A percentile compares a stretch with the other conserved stretches of the same genome.
These are phyloP conservation scores for Gymnopithys bicolor DNA, from an alignment of 2,797 vertebrate species.

Conservation along the genomic window DNA sequence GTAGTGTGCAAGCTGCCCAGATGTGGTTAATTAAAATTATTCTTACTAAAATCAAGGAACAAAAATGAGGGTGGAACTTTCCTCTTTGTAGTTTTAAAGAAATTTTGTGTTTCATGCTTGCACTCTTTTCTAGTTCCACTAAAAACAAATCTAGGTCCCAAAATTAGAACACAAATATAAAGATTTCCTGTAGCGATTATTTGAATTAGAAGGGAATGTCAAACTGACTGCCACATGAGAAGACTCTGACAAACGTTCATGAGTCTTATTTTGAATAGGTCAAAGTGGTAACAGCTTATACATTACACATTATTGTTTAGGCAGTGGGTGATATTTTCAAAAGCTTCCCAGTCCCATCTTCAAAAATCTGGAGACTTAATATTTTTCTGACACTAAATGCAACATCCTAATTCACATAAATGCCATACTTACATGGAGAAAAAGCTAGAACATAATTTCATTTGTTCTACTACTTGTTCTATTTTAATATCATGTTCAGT, in stretches of 20 bases:
- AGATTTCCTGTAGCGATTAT: conserved; percentile 7
- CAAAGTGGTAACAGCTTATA: neutral
- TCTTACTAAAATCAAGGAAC: neutral
- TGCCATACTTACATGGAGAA: neutral
- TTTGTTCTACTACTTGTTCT: neutral
- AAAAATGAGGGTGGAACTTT: neutral
- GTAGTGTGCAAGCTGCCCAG: neutral
- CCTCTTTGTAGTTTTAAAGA: neutral
- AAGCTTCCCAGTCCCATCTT: neutral
- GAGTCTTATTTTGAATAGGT: neutral
- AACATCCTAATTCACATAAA: neutral
- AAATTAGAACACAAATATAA: neutral
- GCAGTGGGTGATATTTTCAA: neutral
- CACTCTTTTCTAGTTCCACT: conserved; percentile 7
- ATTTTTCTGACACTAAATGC: neutral
- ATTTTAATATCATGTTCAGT: neutral
- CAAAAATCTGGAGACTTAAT: neutral
- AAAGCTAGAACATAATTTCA: neutral
- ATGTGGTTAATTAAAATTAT: conserved; percentile 1
- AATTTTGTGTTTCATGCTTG: neutral
- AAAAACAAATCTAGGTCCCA: neutral
- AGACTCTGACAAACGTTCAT: neutral
- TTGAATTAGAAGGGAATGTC: conserved; percentile 1
- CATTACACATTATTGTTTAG: neutral
- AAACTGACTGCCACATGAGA: neutral